Conservation (phyloP, 2,797 vertebrate species). For the Chiloscyllium punctatum region DNA sequence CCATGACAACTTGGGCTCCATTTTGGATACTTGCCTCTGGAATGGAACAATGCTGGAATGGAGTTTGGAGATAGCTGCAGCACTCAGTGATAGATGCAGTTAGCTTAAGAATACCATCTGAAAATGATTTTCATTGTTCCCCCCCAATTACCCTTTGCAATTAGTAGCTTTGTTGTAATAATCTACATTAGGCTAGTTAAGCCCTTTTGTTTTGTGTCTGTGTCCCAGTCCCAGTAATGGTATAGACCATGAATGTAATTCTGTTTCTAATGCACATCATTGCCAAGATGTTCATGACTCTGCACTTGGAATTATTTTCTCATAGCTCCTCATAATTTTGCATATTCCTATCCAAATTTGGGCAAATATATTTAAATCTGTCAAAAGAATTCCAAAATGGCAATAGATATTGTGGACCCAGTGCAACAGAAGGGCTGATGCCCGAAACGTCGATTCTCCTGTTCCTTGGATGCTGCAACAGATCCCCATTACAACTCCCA, state of each 20-base stretch:
- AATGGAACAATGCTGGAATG: not conserved
- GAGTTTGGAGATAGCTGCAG: not conserved
- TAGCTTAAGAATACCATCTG: not conserved
- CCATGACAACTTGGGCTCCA: not conserved
- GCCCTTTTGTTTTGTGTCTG: not conserved
- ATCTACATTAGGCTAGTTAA: not conserved
- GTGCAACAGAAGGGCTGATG: not conserved
- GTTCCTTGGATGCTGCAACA: no score
- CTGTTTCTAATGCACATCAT: not conserved
- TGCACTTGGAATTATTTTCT: not conserved
- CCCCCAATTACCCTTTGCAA: not conserved
- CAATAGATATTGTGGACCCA: not conserved
- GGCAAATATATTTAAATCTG: not conserved
- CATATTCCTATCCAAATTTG: not conserved
- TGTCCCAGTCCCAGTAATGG: not conserved
- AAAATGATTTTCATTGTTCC: not conserved
- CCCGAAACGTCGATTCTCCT: no score
- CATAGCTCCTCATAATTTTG: not conserved
- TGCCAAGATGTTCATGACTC: not conserved
- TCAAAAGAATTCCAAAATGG: not conserved
- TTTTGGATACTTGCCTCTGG: not conserved
- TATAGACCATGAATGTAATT: not conserved
- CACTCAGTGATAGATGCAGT: not conserved
- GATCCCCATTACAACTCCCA: not conserved
- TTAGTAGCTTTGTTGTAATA: not conserved